These are phyloP conservation scores for Onychomys leucogaster DNA, from an alignment of 2,797 vertebrate species.

Conservation along the genomic window DNA sequence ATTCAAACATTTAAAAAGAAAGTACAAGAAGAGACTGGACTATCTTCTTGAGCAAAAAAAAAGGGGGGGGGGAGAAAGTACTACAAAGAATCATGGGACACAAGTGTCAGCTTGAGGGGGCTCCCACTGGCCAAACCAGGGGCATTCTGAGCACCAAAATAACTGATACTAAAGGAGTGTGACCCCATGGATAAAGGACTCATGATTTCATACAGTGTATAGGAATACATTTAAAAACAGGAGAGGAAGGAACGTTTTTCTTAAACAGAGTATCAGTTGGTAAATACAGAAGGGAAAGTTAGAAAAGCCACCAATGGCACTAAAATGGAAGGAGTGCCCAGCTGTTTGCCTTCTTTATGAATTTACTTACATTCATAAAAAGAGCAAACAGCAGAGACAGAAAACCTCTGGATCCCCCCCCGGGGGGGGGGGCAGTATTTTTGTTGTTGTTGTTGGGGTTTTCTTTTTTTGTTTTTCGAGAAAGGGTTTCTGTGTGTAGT, in stretches of 20 bases:
- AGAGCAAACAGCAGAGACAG: not conserved
- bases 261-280: not conserved
- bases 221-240: not conserved
- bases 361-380: not conserved
- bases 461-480: no score
- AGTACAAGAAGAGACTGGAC: not conserved
- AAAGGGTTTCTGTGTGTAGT: no score
- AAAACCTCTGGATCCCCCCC: no score
- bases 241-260: not conserved
- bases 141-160: not conserved
- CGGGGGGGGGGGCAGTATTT: no score
- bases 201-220: not conserved
- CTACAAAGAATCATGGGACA: not conserved
- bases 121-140: not conserved
- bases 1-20: not conserved
- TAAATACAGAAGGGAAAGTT: not conserved
- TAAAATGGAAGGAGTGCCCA: not conserved
- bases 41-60: not conserved
- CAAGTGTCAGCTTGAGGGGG: not conserved
- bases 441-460: no score
- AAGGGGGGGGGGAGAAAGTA: not conserved
- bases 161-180: not conserved
- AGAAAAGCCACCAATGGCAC: not conserved
- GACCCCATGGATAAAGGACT: not conserved
- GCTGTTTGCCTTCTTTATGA: not conserved